Base-by-base conservation (phyloP, 1,140 invertebrate genomes). In the Drosophila bocki region DNA sequence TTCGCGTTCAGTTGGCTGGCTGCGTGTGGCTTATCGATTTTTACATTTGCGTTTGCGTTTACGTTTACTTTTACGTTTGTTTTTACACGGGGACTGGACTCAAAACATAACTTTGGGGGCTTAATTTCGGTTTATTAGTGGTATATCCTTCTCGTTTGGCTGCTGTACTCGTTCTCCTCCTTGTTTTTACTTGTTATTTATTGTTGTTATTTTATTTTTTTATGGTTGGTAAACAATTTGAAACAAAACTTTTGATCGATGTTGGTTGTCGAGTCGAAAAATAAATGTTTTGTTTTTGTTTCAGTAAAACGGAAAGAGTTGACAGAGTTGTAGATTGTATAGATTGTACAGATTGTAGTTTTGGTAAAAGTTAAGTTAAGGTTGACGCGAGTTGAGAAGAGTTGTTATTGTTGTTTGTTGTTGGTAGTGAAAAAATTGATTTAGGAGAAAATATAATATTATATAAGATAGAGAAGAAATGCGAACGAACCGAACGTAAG, bases 401-500 rank as follows among this genome's bases (percentile, higher is more conserved):
- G 65, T 81, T 81, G 64, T 88, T 88, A 78, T 87, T 87, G 72
- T 91, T 90, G 60, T 82, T 82, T 77, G 85, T 80, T 79, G 75
- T 87, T 88, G 81, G 90, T 91, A 91, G 86, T 91, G 82, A 87
- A 91, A 91, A 91, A 87, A 91, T 87, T 91, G 87, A 91, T 87
- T 91, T 83, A 88, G 82, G 88, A 92, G 84, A 87, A 88, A 87
- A 92, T 92, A 92, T 91, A 92, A 91, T 92, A 91, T 91, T 92
- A 91, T 92, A 91, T 92, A 92, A 92, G 91, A 92, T 91, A 92
- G 91, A 92, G 92, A 90, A 92, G 91, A 92, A 92, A 92, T 92
- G 91, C 91, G 91, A 92, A 92, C 91, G 91, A 92, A 92, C 91
- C 91, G 91, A 92, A 92, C 91, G 90, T 92, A 92, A 92, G 91